These are phyloP conservation scores for Molorchus minor DNA, from an alignment of 2,888 invertebrate genomes.

Conservation along the genomic window DNA sequence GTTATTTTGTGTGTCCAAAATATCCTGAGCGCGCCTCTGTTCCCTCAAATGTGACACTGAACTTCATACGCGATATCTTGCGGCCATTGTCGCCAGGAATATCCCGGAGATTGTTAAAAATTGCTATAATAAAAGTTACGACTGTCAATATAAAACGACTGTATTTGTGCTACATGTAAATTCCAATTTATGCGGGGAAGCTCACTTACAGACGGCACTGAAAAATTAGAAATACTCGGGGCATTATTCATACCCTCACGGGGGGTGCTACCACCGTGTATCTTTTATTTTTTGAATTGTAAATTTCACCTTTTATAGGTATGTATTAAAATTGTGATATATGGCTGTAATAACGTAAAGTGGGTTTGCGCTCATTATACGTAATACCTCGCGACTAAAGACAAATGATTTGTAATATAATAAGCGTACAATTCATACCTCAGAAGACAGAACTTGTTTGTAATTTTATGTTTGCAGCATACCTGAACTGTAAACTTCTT, in stretches of 20 bases:
- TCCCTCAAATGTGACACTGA: constrained; percentile 17
- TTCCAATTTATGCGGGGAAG: constrained; percentile 44
- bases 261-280: constrained; percentile 26
- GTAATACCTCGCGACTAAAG: neutral
- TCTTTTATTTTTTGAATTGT: constrained; percentile 34
- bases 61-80: constrained; percentile 25
- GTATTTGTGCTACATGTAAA: constrained; percentile 45
- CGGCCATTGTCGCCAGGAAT: constrained; percentile 10
- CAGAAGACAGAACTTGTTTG: neutral
- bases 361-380: constrained; percentile 8
- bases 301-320: constrained; percentile 30
- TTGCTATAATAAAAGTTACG: constrained; percentile 36
- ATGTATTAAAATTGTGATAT: constrained; percentile 25
- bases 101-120: constrained; percentile 36
- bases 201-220: constrained; percentile 36
- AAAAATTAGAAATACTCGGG: constrained; percentile 43
- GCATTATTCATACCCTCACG: constrained; percentile 33
- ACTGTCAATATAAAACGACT: constrained; percentile 36
- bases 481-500: too few relatives aligned
- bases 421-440: too few relatives aligned
- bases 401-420: constrained; percentile 2
- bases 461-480: neutral
- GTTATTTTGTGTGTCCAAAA: too few relatives aligned
- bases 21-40: neutral
- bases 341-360: constrained; percentile 11